Conservation (phyloP, 2,888 invertebrate species). For the Coleophora flavipennella region DNA sequence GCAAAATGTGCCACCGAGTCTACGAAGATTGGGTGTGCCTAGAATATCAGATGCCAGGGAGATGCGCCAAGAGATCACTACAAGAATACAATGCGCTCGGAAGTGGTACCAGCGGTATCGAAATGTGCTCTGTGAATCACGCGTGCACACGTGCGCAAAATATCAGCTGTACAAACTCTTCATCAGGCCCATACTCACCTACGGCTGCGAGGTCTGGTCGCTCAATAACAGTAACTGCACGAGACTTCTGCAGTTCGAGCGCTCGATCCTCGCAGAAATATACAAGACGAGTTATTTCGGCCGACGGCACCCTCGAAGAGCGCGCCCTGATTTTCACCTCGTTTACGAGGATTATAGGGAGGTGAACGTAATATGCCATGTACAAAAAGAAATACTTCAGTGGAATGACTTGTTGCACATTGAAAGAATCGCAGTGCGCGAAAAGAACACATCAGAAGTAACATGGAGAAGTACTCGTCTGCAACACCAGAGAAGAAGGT, state of each 20-base stretch:
- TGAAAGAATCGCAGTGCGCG: conserved; percentile 24
- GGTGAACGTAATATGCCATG: conserved; percentile 26
- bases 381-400: conserved; percentile 27
- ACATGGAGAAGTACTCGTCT: too few relatives aligned
- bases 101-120: conserved; percentile 34
- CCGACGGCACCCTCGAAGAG: conserved; percentile 26
- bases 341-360: conserved; percentile 27
- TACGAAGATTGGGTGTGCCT: conserved; percentile 21
- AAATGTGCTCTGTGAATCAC: conserved; percentile 24
- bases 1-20: neutral
- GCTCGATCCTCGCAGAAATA: conserved; percentile 29
- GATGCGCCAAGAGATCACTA: conserved; percentile 27
- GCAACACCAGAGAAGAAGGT: too few relatives aligned
- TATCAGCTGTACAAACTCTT: conserved; percentile 36
- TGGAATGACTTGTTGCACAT: conserved; percentile 28
- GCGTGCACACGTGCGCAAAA: conserved; percentile 25
- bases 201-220: conserved; percentile 45
- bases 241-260: conserved; percentile 33
- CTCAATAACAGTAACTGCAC: conserved; percentile 19
- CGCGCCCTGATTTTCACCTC: conserved; percentile 19
- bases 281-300: conserved; percentile 36
- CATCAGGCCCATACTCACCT: conserved; percentile 40
- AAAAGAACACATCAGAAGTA: conserved; percentile 3
- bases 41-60: conserved; percentile 16
- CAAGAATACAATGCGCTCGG: conserved; percentile 35